Percentiles rank a stretch among this genome's conserved stretches.
Conservation (phyloP, 1,140 invertebrate genomes). For the Neotoxoptera formosana region DNA sequence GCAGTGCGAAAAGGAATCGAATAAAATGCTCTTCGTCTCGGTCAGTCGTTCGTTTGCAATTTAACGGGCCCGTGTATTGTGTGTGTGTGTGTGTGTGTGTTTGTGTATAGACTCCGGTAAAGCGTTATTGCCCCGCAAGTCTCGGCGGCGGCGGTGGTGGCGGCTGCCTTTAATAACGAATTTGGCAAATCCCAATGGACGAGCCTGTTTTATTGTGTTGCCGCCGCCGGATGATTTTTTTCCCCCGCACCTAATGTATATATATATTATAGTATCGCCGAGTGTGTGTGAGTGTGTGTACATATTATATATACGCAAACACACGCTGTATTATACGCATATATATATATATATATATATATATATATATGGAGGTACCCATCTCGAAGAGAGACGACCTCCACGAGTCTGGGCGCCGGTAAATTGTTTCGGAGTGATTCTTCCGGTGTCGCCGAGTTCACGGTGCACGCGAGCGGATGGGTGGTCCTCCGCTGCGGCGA, state of each 20-base stretch:
- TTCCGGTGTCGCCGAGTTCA: not conserved
- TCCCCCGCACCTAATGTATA: not conserved
- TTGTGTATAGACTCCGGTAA: not conserved
- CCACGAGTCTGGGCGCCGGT: too few relatives aligned
- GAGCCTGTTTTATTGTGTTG: conserved; percentile 23
- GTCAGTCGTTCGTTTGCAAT: conserved; percentile 50
- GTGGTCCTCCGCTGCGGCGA: too few relatives aligned
- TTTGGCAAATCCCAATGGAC: conserved; percentile 50
- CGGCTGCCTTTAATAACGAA: conserved; percentile 45
- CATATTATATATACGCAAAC: not conserved
- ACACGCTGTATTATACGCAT: not conserved
- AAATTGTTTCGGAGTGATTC: conserved; percentile 54
- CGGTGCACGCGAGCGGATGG: too few relatives aligned
- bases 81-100: too few relatives aligned
- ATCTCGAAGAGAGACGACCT: not conserved
- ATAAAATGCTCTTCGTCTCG: conserved; percentile 14
- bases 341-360: too few relatives aligned
- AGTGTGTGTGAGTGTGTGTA: too few relatives aligned
- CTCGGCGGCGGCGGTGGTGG: not conserved
- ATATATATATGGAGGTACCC: not conserved
- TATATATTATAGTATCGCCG: not conserved
- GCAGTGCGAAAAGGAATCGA: conserved; percentile 4
- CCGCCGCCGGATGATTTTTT: conserved; percentile 5
- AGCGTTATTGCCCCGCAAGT: conserved; percentile 28
- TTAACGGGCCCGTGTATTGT: not conserved